Base-by-base conservation (phyloP, 2,113 vertebrate species). In the Rhinolophus sinicus region DNA sequence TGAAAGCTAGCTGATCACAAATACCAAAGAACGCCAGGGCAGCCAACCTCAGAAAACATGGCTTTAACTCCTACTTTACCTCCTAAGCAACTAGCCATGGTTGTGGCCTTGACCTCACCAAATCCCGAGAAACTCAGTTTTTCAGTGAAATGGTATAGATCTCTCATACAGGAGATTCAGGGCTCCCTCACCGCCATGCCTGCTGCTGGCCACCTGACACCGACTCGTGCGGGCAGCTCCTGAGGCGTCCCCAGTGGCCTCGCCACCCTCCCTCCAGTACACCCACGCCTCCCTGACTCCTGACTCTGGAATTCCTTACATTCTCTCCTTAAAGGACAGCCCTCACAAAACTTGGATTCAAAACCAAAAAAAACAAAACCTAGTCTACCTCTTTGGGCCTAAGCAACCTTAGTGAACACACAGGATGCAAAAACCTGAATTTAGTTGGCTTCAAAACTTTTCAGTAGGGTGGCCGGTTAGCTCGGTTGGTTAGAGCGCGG, bases 281-380 rank as follows among this genome's bases (percentile, higher is more conserved):
- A 73, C 56, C 0, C 0, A 1, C 28, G 21, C 40, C 6, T 70
- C 40, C 4, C 60, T 3, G 0, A 90, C 52, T 96, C 4, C 60
- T 3, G 0, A 90, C 52, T 96, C 90, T 83, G 65, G 40, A 95
- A 97, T 97, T 95, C 81, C 78, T 93, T 0, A 24, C 38, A 21
- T 73, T 73, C 0, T 95, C 67, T 30, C 16, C 13, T 89, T 65
- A 14, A 69, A 96, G 86, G 56, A 67, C 16, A 78, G 28, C 30
- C 73, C 54, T 94, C 91, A 90, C 58, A 94, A 86, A 97, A 94
- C 8, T 22, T 10, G 4, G 62, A 47, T 70, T 97, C 76, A 70
- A 26, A 85, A 64, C 0, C n/a, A n/a, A 77, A 94, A 22, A 52
- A 10, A 28, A 90, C 54, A 96, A 86, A 90, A 95, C 92, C 70